phyloP scores from a whole-genome alignment of 1,140 invertebrate genomes.

The Psix sp. region DNA sequence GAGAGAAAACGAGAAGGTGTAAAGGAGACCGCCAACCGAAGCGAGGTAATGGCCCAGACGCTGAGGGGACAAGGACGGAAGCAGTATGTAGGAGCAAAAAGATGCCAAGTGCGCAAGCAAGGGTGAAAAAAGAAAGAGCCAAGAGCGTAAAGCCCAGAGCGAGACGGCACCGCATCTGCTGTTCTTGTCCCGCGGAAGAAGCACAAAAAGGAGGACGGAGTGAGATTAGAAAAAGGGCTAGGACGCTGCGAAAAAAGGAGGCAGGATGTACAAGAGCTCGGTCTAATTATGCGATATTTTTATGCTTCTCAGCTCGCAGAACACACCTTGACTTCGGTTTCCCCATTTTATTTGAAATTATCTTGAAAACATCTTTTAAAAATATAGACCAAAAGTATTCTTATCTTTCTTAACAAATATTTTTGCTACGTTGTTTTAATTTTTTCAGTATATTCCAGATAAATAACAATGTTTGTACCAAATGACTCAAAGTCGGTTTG shows the following conservation, averaged over 20 bases:
- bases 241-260: conserved; percentile 25
- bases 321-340: conserved; percentile 30
- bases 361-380: too few species aligned
- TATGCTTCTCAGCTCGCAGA: conserved; percentile 31
- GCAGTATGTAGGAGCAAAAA: conserved; percentile 47
- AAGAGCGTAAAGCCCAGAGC: conserved; percentile 25
- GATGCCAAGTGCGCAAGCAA: conserved; percentile 48
- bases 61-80: conserved; percentile 44
- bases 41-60: conserved; percentile 55
- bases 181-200: conserved; percentile 33
- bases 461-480: too few species aligned
- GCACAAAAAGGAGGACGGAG: conserved; percentile 36
- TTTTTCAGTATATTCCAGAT: too few species aligned
- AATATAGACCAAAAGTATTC: too few species aligned
- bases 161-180: conserved; percentile 19
- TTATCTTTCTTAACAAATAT: too few species aligned
- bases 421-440: too few species aligned
- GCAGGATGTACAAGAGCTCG: conserved; percentile 35
- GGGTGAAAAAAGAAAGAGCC: conserved; percentile 59
- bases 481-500: too few species aligned
- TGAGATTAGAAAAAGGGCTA: conserved; percentile 44
- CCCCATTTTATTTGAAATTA: not conserved
- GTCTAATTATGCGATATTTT: conserved; percentile 47
- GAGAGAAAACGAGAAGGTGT: conserved; percentile 47
- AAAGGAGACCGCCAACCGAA: conserved; percentile 49